phyloP scores from a whole-genome alignment of 2,113 vertebrate species.

The Carassius carassius region DNA sequence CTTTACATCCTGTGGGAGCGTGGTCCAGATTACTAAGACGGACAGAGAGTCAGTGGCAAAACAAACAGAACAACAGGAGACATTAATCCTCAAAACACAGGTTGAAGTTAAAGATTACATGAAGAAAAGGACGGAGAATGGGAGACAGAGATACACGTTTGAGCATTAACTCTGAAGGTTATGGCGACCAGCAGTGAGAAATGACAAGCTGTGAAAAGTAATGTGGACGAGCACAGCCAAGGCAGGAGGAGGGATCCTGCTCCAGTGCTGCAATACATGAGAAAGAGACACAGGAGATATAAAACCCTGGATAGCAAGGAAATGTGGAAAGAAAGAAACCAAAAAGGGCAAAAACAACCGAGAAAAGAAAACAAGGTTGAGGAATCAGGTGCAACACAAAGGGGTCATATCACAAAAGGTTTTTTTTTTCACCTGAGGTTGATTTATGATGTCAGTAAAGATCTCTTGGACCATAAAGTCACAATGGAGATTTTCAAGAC shows the following conservation, averaged over 20 bases:
- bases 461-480: background rate
- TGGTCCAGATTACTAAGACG: background rate
- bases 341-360: background rate
- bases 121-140: background rate
- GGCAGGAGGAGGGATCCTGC: background rate
- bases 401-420: background rate
- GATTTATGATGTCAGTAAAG: too few relatives aligned
- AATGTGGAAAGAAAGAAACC: background rate
- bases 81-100: background rate
- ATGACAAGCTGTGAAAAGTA: constrained; percentile 25
- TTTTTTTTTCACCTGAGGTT: background rate
- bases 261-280: background rate
- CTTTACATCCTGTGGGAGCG: background rate
- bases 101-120: background rate
- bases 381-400: too few relatives aligned
- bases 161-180: constrained; percentile 3
- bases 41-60: background rate
- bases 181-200: background rate
- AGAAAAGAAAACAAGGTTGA: too few relatives aligned
- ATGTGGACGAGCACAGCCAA: background rate
- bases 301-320: background rate
- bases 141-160: background rate
- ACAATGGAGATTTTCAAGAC: background rate
- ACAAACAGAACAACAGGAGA: background rate
- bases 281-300: too few relatives aligned